These are phyloP conservation scores for Brienomyrus brachyistius DNA, from an alignment of 2,113 vertebrate species.

Conservation along the genomic window DNA sequence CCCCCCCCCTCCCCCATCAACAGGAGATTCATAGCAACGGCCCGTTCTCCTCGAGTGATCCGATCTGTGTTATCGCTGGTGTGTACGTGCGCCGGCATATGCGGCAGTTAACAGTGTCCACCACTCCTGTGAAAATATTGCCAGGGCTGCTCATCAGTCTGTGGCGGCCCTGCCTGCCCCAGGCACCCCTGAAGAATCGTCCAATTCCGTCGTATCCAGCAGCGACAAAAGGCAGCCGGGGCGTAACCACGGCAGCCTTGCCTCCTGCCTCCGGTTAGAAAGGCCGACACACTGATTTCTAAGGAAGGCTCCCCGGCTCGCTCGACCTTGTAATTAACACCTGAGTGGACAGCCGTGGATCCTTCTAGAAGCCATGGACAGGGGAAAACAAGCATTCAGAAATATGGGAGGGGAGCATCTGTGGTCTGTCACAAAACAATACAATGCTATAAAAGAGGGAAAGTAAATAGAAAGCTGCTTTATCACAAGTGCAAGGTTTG, in stretches of 20 bases:
- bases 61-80: conserved; percentile 3
- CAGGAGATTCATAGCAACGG: conserved; percentile 17
- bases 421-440: background rate
- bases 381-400: background rate
- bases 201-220: conserved; percentile 49
- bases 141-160: conserved; percentile 54
- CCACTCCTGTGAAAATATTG: conserved; percentile 44
- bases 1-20: background rate
- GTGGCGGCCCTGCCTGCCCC: conserved; percentile 27
- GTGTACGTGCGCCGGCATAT: conserved; percentile 13
- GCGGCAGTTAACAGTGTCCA: conserved; percentile 38
- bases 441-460: background rate
- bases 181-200: conserved; percentile 43
- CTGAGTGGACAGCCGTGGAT: conserved; percentile 41
- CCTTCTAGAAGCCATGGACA: background rate
- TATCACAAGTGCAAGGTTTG: background rate
- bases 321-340: conserved; percentile 56
- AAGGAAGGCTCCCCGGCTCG: conserved; percentile 27
- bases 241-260: conserved; percentile 33
- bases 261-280: conserved; percentile 9
- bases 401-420: background rate
- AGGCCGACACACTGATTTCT: background rate
- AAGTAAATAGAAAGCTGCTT: background rate
- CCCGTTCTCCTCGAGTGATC: conserved; percentile 8
- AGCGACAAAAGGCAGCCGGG: conserved; percentile 36